These are phyloP conservation scores for Argopecten irradians DNA, from an alignment of 1,140 invertebrate species.

Conservation along the genomic window DNA sequence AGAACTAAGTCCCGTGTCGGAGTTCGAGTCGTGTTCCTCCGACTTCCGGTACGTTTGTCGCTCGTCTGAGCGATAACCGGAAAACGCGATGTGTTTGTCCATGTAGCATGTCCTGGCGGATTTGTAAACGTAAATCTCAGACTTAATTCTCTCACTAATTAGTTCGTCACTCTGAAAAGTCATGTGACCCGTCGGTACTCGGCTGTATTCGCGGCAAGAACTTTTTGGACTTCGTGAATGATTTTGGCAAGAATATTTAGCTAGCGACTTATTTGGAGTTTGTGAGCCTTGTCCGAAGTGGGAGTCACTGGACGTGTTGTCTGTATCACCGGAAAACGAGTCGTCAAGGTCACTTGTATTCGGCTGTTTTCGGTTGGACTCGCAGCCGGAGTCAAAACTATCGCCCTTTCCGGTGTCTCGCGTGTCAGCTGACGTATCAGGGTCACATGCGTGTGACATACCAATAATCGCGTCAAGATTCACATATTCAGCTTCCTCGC, in stretches of 20 bases:
- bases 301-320: conserved; percentile 51
- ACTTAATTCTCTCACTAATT: conserved; percentile 51
- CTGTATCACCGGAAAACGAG: conserved; percentile 50
- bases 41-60: conserved; percentile 80
- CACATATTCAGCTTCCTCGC: conserved; percentile 40
- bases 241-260: conserved; percentile 28
- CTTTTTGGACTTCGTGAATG: conserved; percentile 25
- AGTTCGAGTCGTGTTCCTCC: conserved; percentile 79
- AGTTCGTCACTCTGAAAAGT: conserved; percentile 43
- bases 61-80: conserved; percentile 73
- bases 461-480: conserved; percentile 46
- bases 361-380: conserved; percentile 14
- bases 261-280: conserved; percentile 23
- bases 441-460: neutral
- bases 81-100: conserved; percentile 32
- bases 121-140: conserved; percentile 50
- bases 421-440: neutral
- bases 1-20: conserved; percentile 80
- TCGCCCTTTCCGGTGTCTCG: neutral
- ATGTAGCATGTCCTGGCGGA: conserved; percentile 51
- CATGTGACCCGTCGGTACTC: neutral
- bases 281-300: conserved; percentile 41
- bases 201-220: neutral
- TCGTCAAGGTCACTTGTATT: conserved; percentile 42
- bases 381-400: neutral